Evolutionary conservation across 2,888 invertebrate genomes (phyloP).

Genomic region (Spilarctia lutea): DNA sequence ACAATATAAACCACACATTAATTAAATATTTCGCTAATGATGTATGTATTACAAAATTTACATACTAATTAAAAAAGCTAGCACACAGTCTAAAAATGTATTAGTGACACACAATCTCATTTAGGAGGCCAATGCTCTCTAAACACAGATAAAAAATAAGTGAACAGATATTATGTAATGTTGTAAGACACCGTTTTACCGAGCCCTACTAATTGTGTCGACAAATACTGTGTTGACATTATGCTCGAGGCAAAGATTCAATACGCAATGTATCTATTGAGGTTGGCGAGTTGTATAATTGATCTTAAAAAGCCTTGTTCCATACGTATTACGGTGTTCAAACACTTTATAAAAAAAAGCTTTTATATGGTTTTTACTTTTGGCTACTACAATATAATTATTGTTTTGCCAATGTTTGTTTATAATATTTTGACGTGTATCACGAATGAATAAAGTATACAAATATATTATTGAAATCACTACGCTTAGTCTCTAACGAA

Average conservation of each 20-base stretch:
- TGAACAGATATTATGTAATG: slow-evolving; percentile 48
- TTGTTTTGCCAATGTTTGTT: neutral
- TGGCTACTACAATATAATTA: neutral
- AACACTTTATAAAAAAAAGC: neutral
- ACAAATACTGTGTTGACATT: slow-evolving; percentile 35
- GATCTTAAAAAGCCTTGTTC: slow-evolving; percentile 15
- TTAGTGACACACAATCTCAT: slow-evolving; percentile 17
- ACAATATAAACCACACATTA: neutral
- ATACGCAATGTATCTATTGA: slow-evolving; percentile 11
- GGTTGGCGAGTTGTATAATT: slow-evolving; percentile 23
- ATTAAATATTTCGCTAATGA: slow-evolving; percentile 11
- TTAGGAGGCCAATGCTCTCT: slow-evolving; percentile 24
- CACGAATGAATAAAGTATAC: neutral
- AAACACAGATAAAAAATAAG: slow-evolving; percentile 30
- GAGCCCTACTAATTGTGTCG: slow-evolving; percentile 35
- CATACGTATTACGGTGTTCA: neutral
- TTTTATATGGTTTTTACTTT: neutral
- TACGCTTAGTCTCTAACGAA: too few relatives aligned
- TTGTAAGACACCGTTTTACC: slow-evolving; percentile 32
- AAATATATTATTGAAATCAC: neutral
- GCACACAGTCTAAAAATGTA: slow-evolving; percentile 17
- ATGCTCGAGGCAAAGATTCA: slow-evolving; percentile 22
- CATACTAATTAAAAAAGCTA: slow-evolving; percentile 20
- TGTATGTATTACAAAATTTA: slow-evolving; percentile 5
- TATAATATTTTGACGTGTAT: neutral